These are phyloP conservation scores for Ichneumoninae sp. DNA, from an alignment of 2,888 invertebrate genomes.

Conservation along the genomic window DNA sequence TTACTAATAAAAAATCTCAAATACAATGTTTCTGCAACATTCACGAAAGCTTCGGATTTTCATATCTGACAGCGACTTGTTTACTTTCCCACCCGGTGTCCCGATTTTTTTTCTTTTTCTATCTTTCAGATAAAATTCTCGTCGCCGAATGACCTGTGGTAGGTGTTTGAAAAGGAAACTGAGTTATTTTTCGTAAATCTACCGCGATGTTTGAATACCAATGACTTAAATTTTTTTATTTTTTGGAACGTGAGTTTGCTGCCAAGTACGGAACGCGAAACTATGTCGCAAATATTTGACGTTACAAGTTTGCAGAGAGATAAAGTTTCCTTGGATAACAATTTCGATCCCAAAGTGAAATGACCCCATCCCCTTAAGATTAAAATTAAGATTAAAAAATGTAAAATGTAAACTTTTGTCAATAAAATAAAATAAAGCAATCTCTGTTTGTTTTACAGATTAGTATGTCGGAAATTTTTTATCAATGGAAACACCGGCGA, in stretches of 20 bases:
- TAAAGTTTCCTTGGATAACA: background rate
- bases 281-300: no score
- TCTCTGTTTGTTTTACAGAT: constrained; percentile 85
- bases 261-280: no score
- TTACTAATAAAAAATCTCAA: background rate
- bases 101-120: no score
- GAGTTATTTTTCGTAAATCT: no score
- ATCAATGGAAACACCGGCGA: constrained; percentile 91
- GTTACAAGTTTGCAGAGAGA: no score
- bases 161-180: no score
- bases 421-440: constrained; percentile 16
- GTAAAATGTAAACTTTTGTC: background rate
- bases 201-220: no score
- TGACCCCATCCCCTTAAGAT: background rate
- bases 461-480: constrained; percentile 91
- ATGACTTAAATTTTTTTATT: no score
- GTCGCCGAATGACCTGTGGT: no score
- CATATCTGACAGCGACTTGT: background rate
- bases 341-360: background rate
- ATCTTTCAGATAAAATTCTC: no score
- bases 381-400: background rate
- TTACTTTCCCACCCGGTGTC: background rate
- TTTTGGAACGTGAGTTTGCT: no score
- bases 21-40: background rate
- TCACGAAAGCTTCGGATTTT: background rate